Conservation (phyloP, 30 jellyfish, hydroid and myxozoan genomes). For the Chrysaora quinquecirrha region DNA sequence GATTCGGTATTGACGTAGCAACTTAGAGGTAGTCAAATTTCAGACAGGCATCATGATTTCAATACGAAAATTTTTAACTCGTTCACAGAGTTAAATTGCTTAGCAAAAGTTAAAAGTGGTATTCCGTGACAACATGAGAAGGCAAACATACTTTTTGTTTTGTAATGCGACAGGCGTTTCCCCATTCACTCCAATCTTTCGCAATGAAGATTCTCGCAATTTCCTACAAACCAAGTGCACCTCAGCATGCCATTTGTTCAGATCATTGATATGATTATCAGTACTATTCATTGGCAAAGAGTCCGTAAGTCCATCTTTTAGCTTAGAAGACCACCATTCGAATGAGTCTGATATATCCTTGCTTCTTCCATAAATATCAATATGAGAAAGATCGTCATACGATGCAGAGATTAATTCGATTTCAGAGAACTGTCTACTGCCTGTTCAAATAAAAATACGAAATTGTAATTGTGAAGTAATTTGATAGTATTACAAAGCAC, state of each 20-base stretch:
- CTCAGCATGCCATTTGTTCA: background rate
- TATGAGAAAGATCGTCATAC: background rate
- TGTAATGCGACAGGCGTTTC: no score
- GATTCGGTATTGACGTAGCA: background rate
- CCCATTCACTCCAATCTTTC: background rate
- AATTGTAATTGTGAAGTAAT: background rate
- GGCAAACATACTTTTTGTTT: background rate
- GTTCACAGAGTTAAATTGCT: background rate
- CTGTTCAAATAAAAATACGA: background rate
- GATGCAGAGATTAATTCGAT: background rate
- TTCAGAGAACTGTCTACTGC: background rate
- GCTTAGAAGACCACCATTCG: background rate
- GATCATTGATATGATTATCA: background rate
- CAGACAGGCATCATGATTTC: background rate
- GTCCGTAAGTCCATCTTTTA: conserved; percentile 7
- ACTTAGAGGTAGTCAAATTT: background rate
- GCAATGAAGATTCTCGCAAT: background rate
- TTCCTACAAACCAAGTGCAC: background rate
- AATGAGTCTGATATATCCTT: background rate
- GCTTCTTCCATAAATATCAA: background rate
- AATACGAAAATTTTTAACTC: background rate
- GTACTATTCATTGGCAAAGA: background rate
- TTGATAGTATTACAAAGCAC: background rate
- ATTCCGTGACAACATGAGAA: background rate
- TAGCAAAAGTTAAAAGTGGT: background rate